A percentile compares a stretch with the other conserved stretches of the same genome.
phyloP scores from a whole-genome alignment of 2,797 vertebrate species.

The Melanotaenia boesemani region DNA sequence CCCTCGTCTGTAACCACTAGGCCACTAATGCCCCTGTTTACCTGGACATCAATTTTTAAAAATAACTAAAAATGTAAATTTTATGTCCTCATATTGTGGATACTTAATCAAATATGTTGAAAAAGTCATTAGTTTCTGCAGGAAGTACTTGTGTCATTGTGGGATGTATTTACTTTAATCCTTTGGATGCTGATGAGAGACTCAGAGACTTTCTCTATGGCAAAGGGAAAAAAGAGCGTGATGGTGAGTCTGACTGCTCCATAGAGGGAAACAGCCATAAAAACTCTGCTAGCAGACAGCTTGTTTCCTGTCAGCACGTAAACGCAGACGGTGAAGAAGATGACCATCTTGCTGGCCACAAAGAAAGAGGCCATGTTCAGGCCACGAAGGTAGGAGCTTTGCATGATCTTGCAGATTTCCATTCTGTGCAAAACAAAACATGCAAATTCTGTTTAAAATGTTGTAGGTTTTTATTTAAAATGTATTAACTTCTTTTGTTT shows the following conservation, averaged over 20 bases:
- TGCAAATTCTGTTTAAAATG: background rate
- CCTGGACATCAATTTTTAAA: background rate
- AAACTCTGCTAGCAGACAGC: constrained; percentile 90
- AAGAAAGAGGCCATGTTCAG: constrained; percentile 96
- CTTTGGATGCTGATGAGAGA: constrained; percentile 90
- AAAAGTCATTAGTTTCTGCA: background rate
- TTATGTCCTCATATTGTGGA: background rate
- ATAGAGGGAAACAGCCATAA: constrained; percentile 92
- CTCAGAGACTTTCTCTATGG: constrained; percentile 91
- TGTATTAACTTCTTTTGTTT: background rate
- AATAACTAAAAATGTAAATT: background rate
- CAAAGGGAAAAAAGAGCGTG: constrained; percentile 93
- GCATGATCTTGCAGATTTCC: constrained; percentile 93
- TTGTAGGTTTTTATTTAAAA: background rate
- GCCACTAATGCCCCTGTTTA: background rate
- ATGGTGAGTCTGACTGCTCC: constrained; percentile 90
- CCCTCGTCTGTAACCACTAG: no score
- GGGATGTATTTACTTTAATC: constrained; percentile 86
- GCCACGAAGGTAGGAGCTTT: constrained; percentile 93
- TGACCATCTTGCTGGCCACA: constrained; percentile 91
- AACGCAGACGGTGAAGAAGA: constrained; percentile 91
- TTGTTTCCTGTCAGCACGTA: constrained; percentile 89
- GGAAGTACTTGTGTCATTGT: background rate
- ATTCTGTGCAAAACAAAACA: constrained; percentile 79
- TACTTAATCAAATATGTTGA: background rate